Conservation (phyloP, 1,140 invertebrate species). For the Reticulitermes speratus region DNA sequence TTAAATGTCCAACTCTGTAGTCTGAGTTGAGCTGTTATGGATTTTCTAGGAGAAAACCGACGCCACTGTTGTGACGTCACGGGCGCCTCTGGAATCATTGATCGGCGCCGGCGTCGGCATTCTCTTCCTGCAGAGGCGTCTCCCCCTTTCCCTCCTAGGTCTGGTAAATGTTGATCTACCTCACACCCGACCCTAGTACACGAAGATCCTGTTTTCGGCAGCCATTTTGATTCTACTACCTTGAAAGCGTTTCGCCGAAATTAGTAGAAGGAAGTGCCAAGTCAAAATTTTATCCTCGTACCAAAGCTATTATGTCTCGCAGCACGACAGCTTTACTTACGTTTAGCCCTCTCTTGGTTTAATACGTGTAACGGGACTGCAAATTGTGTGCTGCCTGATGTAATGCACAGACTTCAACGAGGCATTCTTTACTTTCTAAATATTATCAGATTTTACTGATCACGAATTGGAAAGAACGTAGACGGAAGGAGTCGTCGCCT, state of each 20-base stretch:
- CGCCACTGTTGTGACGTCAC: slow-evolving; percentile 12
- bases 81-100: slow-evolving; percentile 9
- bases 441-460: too few relatives aligned
- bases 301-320: too few relatives aligned
- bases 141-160: neutral
- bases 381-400: too few relatives aligned
- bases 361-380: too few relatives aligned
- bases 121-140: slow-evolving; percentile 12
- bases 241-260: neutral
- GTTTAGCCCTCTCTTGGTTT: too few relatives aligned
- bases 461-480: too few relatives aligned
- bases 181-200: neutral
- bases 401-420: too few relatives aligned
- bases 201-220: neutral
- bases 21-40: neutral
- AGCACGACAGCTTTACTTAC: too few relatives aligned
- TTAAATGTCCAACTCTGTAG: neutral
- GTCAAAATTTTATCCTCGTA: neutral
- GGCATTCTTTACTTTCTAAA: too few relatives aligned
- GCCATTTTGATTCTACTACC: neutral
- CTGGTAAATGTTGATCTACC: slow-evolving; percentile 15
- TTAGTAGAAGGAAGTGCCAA: too few relatives aligned
- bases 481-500: too few relatives aligned
- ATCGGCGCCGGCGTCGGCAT: slow-evolving; percentile 6
- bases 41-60: neutral